phyloP scores from a whole-genome alignment of 2,888 invertebrate genomes.

The Lumbricus terrestris region DNA sequence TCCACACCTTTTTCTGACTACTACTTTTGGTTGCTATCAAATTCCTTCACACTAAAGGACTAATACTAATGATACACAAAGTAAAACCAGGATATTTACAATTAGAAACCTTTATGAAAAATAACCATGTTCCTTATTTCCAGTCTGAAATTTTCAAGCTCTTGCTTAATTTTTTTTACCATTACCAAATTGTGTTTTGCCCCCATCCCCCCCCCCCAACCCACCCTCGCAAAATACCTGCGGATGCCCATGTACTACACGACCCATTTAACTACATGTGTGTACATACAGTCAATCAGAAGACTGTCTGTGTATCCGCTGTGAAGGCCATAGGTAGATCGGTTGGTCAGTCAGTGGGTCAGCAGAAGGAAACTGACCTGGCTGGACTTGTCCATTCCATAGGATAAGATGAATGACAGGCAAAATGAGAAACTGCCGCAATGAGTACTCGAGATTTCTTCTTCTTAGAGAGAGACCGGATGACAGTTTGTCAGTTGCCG shows the following conservation, averaged over 20 bases:
- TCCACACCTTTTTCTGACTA: no score
- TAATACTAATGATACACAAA: no score
- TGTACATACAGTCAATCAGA: background rate
- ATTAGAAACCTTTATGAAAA: no score
- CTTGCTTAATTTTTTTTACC: no score
- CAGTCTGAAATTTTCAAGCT: no score
- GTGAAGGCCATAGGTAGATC: background rate
- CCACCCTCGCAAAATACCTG: no score
- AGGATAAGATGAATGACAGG: background rate
- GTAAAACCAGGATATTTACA: no score
- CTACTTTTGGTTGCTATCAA: no score
- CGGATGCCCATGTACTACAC: background rate
- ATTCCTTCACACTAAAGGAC: no score
- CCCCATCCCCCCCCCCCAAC: no score
- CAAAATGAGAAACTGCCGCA: background rate
- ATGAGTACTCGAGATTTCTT: background rate
- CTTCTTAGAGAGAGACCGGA: background rate
- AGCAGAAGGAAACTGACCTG: background rate
- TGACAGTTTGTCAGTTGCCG: background rate
- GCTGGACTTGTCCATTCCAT: background rate
- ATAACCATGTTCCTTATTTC: no score
- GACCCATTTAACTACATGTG: background rate
- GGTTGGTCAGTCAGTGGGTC: background rate
- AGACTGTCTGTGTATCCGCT: background rate
- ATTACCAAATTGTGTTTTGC: no score